Base-by-base conservation (phyloP, 2,797 vertebrate species). In the Avahi laniger region DNA sequence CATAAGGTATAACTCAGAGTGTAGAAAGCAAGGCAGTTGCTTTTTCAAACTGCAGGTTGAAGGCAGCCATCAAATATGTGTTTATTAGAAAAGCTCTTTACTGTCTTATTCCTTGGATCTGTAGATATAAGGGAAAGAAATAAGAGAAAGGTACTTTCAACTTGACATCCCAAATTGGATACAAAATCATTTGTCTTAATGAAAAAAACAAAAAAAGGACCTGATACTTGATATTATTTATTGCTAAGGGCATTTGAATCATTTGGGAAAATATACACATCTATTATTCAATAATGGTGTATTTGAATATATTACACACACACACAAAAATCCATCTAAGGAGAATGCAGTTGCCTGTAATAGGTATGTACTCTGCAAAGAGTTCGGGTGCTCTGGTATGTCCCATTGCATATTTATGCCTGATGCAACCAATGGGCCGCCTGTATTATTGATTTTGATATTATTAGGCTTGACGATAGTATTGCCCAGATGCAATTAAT, bases 391-490 rank as follows among this genome's bases (percentile, higher is more conserved):
- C 59, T 88, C 8, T 8, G 48, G 3, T 43, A 82, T 81, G 26
- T 78, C 63, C 50, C 46, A 85, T 18, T 17, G 13, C 33, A 52
- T 1, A 4, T 33, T 96, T 83, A 82, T 9, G 38, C 92, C 30
- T 96, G 96, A 52, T 93, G 26, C 75, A 90, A 50, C 78, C 63
- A 97, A 96, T 18, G 28, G 35, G 78, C 85, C 43, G 30, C 50
- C 81, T 65, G 8, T 10, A 75, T 90, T 91, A 94, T 54, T 97
- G 83, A 95, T 97, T 97, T 80, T 95, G 86, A 81, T 91, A 94
- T 76, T 63, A 69, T 85, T 97, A 85, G 54, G 75, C 82, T 97
- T 92, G 48, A 93, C 94, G 87, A 63, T 83, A 97, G 52, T 38
- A 93, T 48, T 83, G 91, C 6, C 43, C 57, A 94, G 63, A 91